Conservation (phyloP, 2,113 vertebrate species). For the Oreocharis arfaki region DNA sequence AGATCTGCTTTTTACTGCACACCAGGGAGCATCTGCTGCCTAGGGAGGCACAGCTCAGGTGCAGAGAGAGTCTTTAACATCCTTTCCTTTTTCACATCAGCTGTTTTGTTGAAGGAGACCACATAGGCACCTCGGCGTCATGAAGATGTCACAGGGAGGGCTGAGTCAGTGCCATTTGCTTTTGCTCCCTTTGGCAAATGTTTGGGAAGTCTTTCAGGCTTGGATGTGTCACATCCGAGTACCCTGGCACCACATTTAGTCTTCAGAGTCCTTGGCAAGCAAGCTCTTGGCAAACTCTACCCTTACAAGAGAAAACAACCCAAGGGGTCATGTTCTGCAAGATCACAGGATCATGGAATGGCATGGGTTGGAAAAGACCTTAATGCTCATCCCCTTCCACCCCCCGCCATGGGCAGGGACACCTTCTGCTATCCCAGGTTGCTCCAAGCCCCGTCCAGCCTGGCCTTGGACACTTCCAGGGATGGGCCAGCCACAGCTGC, state of each 20-base stretch:
- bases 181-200: background rate
- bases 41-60: background rate
- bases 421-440: background rate
- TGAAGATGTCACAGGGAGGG: background rate
- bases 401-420: background rate
- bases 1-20: background rate
- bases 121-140: background rate
- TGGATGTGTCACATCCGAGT: background rate
- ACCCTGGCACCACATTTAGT: background rate
- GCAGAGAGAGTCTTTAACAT: background rate
- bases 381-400: background rate
- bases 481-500: background rate
- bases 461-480: background rate
- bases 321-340: background rate
- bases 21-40: background rate
- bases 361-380: background rate
- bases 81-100: background rate
- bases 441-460: rapidly evolving
- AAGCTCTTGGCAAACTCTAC: background rate
- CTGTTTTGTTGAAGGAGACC: background rate
- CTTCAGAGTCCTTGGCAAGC: background rate
- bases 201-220: background rate
- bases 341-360: background rate
- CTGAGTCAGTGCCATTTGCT: background rate
- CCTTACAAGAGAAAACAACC: background rate